Conservation (phyloP, 2,797 vertebrate genomes). For the Phataginus tetradactyla region DNA sequence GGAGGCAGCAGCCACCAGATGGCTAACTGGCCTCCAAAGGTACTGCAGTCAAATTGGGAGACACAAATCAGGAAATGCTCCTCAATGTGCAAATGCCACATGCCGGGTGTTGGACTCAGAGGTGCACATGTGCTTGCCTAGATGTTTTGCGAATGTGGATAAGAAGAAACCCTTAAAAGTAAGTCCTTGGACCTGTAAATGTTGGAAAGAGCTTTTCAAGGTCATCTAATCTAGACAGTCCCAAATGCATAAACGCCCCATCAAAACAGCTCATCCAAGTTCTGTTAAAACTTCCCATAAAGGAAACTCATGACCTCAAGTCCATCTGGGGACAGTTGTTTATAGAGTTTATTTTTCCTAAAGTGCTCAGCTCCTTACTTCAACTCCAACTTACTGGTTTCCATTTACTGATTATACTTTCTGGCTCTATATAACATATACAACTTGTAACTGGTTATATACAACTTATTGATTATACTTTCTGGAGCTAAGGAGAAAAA, state of each 20-base stretch:
- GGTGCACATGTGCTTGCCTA: conserved; percentile 19
- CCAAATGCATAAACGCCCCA: neutral
- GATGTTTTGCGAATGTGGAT: neutral
- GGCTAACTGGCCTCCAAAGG: conserved; percentile 56
- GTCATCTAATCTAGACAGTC: neutral
- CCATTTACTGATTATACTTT: neutral
- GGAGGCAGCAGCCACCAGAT: conserved; percentile 24
- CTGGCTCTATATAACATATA: neutral
- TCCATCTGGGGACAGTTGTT: neutral
- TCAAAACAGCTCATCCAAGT: neutral
- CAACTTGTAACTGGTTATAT: neutral
- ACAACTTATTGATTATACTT: neutral
- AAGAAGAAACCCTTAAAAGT: conserved; percentile 27
- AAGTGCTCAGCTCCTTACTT: neutral
- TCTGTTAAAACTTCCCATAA: neutral
- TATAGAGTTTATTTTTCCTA: neutral
- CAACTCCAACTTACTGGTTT: neutral
- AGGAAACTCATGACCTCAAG: neutral
- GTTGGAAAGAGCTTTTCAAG: conserved; percentile 36
- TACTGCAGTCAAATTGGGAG: conserved; percentile 29
- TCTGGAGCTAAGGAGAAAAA: neutral
- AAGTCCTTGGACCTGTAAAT: neutral
- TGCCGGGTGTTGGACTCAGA: conserved; percentile 26
- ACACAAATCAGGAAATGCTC: conserved; percentile 54
- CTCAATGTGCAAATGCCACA: neutral